Conservation (phyloP, 2,113 vertebrate genomes). For the Triplophysa dalaica region DNA sequence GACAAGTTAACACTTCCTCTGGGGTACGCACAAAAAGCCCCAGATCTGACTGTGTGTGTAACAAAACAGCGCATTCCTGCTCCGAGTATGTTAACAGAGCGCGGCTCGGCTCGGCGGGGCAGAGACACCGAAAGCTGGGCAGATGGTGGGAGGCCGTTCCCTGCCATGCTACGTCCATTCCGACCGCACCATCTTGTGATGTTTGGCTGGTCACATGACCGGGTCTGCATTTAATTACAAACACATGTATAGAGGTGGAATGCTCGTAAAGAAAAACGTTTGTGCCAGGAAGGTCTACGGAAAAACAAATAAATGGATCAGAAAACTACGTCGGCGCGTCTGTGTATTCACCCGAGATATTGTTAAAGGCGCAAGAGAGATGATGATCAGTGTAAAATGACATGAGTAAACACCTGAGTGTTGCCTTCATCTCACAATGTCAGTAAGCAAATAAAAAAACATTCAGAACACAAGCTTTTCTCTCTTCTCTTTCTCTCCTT, state of each 20-base stretch:
- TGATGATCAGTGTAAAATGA: slow-evolving; percentile 48
- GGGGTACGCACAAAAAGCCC: neutral
- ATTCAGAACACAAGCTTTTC: neutral
- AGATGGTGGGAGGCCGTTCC: slow-evolving; percentile 20
- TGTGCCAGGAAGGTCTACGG: slow-evolving; percentile 43
- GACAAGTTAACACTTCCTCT: slow-evolving; percentile 27
- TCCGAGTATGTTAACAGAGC: neutral
- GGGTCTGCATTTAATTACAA: slow-evolving; percentile 54
- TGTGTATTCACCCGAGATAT: slow-evolving; percentile 33
- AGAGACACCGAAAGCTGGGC: neutral
- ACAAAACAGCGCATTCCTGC: neutral
- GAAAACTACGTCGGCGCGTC: neutral
- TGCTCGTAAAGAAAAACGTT: slow-evolving; percentile 53
- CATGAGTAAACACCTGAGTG: slow-evolving; percentile 38
- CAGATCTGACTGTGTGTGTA: neutral
- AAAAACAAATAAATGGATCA: slow-evolving; percentile 25
- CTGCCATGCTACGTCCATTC: slow-evolving; percentile 27
- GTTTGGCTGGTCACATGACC: slow-evolving; percentile 34
- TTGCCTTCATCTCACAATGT: slow-evolving; percentile 27
- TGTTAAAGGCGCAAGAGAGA: slow-evolving; percentile 40
- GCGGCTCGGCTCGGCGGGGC: neutral
- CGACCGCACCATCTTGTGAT: slow-evolving; percentile 8
- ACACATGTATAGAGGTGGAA: slow-evolving; percentile 59
- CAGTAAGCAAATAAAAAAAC: slow-evolving; percentile 43
- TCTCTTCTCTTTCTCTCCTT: neutral